These are phyloP conservation scores for Laticauda colubrina DNA, from an alignment of 2,113 vertebrate genomes.

Conservation along the genomic window DNA sequence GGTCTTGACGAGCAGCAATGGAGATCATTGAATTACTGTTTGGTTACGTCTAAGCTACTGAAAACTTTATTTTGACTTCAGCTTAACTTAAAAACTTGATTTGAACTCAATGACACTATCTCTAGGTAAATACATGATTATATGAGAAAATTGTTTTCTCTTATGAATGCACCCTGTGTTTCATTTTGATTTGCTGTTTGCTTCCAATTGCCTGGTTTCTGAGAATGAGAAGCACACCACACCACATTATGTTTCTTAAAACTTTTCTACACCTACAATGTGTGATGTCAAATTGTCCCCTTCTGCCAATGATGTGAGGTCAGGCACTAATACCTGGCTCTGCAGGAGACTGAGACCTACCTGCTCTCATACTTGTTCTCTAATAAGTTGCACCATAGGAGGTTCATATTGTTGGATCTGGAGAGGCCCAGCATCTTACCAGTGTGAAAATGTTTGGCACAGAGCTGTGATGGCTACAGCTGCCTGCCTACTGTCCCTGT, in stretches of 20 bases:
- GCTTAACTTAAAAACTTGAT: not conserved
- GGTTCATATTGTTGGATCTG: not conserved
- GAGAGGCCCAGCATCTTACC: not conserved
- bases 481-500: not conserved
- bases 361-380: not conserved
- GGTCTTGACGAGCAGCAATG: not conserved
- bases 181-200: not conserved
- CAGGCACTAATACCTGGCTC: not conserved
- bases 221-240: not conserved
- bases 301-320: not conserved
- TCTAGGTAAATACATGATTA: not conserved
- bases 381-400: slow-evolving; percentile 19
- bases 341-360: not conserved
- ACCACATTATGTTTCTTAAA: not conserved
- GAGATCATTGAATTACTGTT: not conserved
- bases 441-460: slow-evolving; percentile 5
- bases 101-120: not conserved
- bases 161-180: not conserved
- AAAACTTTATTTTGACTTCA: not conserved
- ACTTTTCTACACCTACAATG: not conserved
- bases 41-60: not conserved
- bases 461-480: not conserved
- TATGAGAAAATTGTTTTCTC: not conserved
- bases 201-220: not conserved
- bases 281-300: not conserved